These are phyloP conservation scores for Tineola bisselliella DNA, from an alignment of 2,888 invertebrate species.

Conservation along the genomic window DNA sequence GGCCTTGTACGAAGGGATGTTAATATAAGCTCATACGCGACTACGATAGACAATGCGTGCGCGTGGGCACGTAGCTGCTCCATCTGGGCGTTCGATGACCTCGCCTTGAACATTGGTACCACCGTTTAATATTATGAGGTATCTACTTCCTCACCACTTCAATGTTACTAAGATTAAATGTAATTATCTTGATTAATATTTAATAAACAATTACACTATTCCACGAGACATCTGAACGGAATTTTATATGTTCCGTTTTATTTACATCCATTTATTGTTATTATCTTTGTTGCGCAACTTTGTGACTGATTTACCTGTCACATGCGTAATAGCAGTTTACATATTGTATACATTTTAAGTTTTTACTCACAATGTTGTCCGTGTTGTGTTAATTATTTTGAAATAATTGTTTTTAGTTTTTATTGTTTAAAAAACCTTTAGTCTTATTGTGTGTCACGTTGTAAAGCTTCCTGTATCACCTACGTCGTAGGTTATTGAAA, in stretches of 20 bases:
- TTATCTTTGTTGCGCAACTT: not conserved
- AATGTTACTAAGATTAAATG: not conserved
- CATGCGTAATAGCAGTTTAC: not conserved
- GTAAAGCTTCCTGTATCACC: not conserved
- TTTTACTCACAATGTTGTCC: too few relatives aligned
- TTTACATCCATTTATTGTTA: not conserved
- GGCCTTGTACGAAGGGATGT: not conserved
- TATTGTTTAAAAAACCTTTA: too few relatives aligned
- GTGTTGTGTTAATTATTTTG: too few relatives aligned
- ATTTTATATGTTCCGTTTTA: not conserved
- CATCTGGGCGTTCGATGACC: constrained; percentile 4
- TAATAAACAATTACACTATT: constrained; percentile 1
- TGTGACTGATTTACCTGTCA: not conserved
- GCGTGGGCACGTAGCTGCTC: constrained; percentile 3
- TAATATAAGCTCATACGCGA: not conserved
- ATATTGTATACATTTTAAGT: too few relatives aligned
- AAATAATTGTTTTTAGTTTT: too few relatives aligned
- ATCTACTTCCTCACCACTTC: constrained; percentile 7
- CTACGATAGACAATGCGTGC: constrained; percentile 3
- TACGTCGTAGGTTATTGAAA: not conserved
- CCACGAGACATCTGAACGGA: not conserved
- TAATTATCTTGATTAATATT: constrained; percentile 10
- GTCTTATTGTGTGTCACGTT: not conserved
- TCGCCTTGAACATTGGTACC: constrained; percentile 3
- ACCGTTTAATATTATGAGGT: not conserved